Evolutionary conservation across 2,797 vertebrate genomes (phyloP).

Genomic region (Urophycis tenuis): DNA sequence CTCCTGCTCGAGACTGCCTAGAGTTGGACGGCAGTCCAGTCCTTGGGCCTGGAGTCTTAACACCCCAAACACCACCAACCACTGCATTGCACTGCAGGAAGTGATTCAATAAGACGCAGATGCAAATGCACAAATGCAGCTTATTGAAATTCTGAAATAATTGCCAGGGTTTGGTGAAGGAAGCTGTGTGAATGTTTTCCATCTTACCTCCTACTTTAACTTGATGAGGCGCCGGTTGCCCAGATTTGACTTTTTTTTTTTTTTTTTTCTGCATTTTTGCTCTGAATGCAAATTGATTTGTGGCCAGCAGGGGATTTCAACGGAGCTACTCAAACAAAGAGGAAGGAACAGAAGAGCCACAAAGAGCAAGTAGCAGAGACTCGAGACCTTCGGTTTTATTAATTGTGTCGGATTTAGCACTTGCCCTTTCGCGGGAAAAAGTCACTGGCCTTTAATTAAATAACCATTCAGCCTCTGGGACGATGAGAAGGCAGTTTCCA

Average conservation of each 20-base stretch:
- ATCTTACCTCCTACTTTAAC: conserved; percentile 22
- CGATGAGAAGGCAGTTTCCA: conserved; percentile 29
- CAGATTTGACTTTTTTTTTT: conserved; percentile 51
- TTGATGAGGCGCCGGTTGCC: conserved; percentile 23
- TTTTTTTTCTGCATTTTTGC: background rate
- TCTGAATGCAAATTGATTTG: conserved; percentile 50
- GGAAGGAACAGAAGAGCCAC: conserved; percentile 22
- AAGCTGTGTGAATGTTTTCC: background rate
- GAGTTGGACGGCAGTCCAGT: too few relatives aligned
- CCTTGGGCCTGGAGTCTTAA: too few relatives aligned
- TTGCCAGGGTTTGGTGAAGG: background rate
- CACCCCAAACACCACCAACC: too few relatives aligned
- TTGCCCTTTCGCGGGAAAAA: conserved; percentile 56
- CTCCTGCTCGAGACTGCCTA: background rate
- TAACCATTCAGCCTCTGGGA: conserved; percentile 42
- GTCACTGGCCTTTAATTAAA: conserved; percentile 62
- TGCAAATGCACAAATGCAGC: background rate
- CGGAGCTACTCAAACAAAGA: conserved; percentile 41
- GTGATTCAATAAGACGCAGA: background rate
- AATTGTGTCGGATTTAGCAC: conserved; percentile 59
- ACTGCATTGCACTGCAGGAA: too few relatives aligned
- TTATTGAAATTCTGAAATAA: background rate
- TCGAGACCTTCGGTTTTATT: conserved; percentile 56
- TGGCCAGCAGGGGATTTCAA: conserved; percentile 32
- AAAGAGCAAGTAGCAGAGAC: conserved; percentile 53